These are phyloP conservation scores for Stenolophus ochropezus DNA, from an alignment of 2,888 invertebrate genomes.

Conservation along the genomic window DNA sequence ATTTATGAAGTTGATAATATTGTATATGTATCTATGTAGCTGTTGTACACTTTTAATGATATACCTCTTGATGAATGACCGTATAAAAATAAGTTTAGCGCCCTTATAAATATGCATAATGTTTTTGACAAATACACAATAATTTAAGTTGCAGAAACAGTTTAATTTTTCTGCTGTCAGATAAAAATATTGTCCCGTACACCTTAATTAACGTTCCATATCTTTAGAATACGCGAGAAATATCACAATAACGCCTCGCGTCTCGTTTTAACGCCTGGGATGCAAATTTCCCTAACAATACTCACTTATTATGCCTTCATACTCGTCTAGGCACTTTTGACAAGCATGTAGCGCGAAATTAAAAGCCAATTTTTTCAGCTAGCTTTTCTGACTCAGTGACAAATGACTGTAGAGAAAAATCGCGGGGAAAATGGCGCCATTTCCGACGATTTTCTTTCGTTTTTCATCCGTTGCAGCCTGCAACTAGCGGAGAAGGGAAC, in stretches of 20 bases:
- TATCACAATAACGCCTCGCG: slow-evolving; percentile 5
- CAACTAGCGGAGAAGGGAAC: not conserved
- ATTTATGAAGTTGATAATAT: too few species aligned
- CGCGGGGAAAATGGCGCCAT: slow-evolving; percentile 21
- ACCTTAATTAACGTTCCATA: slow-evolving; percentile 10
- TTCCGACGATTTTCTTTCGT: slow-evolving; percentile 20
- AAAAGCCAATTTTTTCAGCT: slow-evolving; percentile 25
- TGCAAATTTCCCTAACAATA: slow-evolving; percentile 5
- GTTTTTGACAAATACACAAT: slow-evolving; percentile 6
- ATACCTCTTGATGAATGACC: not conserved
- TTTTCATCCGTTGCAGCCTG: not conserved
- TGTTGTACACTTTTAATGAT: not conserved
- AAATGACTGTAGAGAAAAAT: not conserved
- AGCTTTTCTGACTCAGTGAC: not conserved
- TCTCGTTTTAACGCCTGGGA: slow-evolving; percentile 3
- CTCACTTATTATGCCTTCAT: slow-evolving; percentile 9
- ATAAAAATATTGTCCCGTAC: slow-evolving; percentile 11
- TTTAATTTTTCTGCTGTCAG: slow-evolving; percentile 20
- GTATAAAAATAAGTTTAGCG: not conserved
- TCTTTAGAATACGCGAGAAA: slow-evolving; percentile 1
- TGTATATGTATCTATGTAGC: too few species aligned
- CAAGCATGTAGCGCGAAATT: slow-evolving; percentile 16
- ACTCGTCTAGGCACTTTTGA: not conserved
- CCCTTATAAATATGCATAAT: slow-evolving; percentile 1
- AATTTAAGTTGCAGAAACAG: slow-evolving; percentile 13